A percentile compares a stretch with the other conserved stretches of the same genome.
phyloP scores from a whole-genome alignment of 2,797 vertebrate genomes.

The Pelochelys cantorii region DNA sequence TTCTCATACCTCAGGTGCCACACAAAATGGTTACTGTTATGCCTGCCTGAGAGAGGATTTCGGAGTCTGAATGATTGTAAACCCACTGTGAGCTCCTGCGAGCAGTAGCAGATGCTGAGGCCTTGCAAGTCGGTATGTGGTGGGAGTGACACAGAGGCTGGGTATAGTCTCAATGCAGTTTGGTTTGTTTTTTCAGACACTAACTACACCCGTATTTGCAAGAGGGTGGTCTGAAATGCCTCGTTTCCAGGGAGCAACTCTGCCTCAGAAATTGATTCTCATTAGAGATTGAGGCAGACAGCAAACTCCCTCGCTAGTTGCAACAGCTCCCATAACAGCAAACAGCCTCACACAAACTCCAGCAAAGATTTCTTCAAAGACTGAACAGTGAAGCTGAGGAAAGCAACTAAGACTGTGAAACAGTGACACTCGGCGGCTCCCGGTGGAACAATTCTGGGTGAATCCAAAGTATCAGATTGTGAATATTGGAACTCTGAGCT shows the following conservation, averaged over 20 bases:
- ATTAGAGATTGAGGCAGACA: not conserved
- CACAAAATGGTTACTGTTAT: rapidly evolving
- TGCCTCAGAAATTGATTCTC: not conserved
- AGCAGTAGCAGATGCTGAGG: not conserved
- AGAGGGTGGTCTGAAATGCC: not conserved
- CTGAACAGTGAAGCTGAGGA: not conserved
- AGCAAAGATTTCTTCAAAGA: not conserved
- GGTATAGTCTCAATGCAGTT: not conserved
- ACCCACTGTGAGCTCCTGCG: no score
- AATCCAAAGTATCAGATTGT: no score
- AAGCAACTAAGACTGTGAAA: not conserved
- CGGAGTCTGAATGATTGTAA: not conserved
- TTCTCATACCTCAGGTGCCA: not conserved
- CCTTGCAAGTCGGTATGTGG: not conserved
- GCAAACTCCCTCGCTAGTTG: not conserved
- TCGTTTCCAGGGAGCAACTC: not conserved
- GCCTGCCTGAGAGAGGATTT: not conserved
- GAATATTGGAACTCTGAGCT: not conserved
- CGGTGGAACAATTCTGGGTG: not conserved
- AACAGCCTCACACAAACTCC: not conserved
- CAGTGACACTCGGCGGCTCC: not conserved
- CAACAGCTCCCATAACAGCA: not conserved
- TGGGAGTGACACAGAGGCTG: not conserved
- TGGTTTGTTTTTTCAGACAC: not conserved
- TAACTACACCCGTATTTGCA: not conserved